These are phyloP conservation scores for Xiphorhynchus erythropygius DNA, from an alignment of 2,797 vertebrate species.

Conservation along the genomic window DNA sequence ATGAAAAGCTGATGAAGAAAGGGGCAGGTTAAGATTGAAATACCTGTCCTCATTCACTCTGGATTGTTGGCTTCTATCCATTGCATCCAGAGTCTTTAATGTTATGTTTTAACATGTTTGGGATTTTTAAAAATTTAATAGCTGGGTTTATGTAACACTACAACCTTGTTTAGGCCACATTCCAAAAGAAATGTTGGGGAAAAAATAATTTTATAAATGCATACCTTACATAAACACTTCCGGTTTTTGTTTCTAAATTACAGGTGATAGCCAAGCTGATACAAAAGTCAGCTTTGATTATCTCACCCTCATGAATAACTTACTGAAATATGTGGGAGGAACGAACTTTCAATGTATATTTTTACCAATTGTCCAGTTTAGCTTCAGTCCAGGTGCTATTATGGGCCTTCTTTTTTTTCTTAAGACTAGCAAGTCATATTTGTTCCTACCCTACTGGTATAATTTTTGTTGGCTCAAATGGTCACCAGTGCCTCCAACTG, in stretches of 20 bases:
- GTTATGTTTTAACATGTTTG: conserved; percentile 54
- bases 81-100: conserved; percentile 45
- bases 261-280: neutral
- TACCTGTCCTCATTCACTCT: conserved; percentile 49
- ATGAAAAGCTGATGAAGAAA: conserved; percentile 46
- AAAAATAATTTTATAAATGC: conserved; percentile 4
- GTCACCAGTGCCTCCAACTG: neutral
- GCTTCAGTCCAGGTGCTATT: neutral
- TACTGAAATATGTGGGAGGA: conserved; percentile 7
- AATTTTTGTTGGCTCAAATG: neutral
- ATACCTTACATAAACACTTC: conserved; percentile 16
- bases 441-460: neutral
- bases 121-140: neutral
- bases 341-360: neutral
- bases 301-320: conserved; percentile 14
- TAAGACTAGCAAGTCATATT: conserved; percentile 14
- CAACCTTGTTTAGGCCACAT: conserved; percentile 46
- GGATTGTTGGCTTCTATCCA: conserved; percentile 38
- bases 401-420: neutral
- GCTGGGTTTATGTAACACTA: conserved; percentile 33
- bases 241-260: conserved; percentile 22
- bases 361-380: conserved; percentile 41
- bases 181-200: conserved; percentile 35
- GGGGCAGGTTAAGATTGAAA: conserved; percentile 22
- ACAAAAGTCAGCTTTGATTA: conserved; percentile 29